Percentiles rank a stretch among this genome's conserved stretches.
These are phyloP conservation scores for Orientallactaga bullata DNA, from an alignment of 2,113 vertebrate species.

Conservation along the genomic window DNA sequence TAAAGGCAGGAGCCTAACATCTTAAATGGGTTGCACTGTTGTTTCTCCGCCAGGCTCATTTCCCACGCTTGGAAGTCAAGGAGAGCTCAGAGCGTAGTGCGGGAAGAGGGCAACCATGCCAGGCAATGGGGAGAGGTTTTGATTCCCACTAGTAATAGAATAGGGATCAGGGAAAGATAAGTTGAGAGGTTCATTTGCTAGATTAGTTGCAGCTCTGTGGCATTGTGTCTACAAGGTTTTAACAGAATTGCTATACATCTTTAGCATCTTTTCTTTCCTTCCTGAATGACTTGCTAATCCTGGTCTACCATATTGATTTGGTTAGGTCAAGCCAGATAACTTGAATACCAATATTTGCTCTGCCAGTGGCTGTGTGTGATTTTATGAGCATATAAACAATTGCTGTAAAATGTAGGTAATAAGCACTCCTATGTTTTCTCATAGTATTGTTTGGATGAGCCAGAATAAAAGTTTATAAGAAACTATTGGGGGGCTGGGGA, in stretches of 20 bases:
- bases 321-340: not conserved
- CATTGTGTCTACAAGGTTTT: not conserved
- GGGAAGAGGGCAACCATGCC: not conserved
- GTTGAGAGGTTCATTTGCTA: not conserved
- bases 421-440: too few relatives aligned
- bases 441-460: too few relatives aligned
- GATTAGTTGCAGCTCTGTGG: not conserved
- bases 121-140: not conserved
- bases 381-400: too few relatives aligned
- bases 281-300: not conserved
- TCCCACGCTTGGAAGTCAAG: not conserved
- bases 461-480: too few relatives aligned
- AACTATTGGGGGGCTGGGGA: too few relatives aligned
- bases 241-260: not conserved
- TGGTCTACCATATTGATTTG: slow-evolving; percentile 21
- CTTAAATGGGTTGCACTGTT: not conserved
- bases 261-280: not conserved
- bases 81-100: not conserved
- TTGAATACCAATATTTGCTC: not conserved
- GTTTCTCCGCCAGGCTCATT: not conserved
- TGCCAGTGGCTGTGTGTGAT: too few relatives aligned
- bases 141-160: not conserved
- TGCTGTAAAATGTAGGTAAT: too few relatives aligned
- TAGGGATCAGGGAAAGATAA: not conserved
- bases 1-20: not conserved